Conservation (phyloP, 2,113 vertebrate genomes). For the Paramormyrops kingsleyae region DNA sequence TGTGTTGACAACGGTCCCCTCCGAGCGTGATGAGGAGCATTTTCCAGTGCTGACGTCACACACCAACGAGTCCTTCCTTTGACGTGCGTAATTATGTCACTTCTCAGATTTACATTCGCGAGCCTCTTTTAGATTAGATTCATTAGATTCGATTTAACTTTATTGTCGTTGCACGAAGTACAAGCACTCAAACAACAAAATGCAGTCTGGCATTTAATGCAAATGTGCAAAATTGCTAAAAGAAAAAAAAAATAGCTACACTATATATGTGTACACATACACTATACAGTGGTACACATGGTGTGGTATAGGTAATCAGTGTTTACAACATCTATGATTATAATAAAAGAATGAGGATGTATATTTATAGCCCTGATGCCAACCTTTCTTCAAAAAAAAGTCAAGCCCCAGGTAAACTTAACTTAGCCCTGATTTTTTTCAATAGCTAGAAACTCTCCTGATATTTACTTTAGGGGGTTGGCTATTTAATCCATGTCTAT, state of each 20-base stretch:
- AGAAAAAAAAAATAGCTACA: neutral
- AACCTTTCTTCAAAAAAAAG: too few relatives aligned
- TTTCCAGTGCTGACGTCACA: neutral
- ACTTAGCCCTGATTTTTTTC: too few relatives aligned
- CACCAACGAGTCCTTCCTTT: neutral
- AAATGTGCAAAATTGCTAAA: neutral
- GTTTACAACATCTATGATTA: neutral
- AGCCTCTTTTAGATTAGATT: neutral
- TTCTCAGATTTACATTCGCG: neutral
- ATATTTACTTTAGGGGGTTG: neutral
- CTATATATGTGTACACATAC: neutral
- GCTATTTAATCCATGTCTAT: neutral
- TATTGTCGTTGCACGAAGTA: neutral
- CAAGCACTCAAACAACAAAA: neutral
- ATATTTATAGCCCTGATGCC: too few relatives aligned
- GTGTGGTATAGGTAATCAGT: neutral
- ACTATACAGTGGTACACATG: neutral
- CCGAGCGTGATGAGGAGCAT: neutral
- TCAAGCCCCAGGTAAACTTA: too few relatives aligned
- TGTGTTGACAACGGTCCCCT: neutral
- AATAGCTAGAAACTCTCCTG: too few relatives aligned
- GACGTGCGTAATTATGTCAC: neutral
- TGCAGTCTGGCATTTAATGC: neutral
- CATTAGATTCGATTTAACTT: neutral
- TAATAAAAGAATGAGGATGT: neutral